Percentiles rank a stretch among this genome's conserved stretches.
These are phyloP conservation scores for Thera obeliscata DNA, from an alignment of 2,888 invertebrate genomes.

Conservation along the genomic window DNA sequence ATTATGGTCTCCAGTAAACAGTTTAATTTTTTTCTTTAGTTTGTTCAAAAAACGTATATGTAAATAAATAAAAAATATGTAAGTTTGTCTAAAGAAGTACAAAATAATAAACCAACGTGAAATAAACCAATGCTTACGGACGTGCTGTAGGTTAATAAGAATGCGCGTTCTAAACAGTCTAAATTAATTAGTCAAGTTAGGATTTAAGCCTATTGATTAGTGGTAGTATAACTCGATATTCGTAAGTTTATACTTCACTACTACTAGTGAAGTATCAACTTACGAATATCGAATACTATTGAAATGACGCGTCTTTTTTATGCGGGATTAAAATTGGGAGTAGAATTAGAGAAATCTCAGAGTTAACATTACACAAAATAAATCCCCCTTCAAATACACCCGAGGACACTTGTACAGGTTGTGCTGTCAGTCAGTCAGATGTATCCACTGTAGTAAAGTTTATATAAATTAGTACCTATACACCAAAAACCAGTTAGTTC, in stretches of 20 bases:
- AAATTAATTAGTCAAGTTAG: too few species aligned
- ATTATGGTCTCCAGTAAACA: slow-evolving; percentile 1
- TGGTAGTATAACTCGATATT: too few species aligned
- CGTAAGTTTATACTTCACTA: too few species aligned
- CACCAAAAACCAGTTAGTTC: slow-evolving; percentile 7
- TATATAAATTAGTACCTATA: slow-evolving; percentile 6
- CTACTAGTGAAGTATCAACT: neutral
- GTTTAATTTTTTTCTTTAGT: neutral
- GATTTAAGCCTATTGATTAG: too few species aligned
- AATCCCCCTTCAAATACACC: too few species aligned
- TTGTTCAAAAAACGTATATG: neutral
- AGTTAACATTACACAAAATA: too few species aligned
- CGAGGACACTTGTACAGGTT: neutral
- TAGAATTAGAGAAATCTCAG: too few species aligned
- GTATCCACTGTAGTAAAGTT: neutral
- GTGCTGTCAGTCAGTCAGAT: neutral
- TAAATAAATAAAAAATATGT: neutral
- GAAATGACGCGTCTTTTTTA: too few species aligned
- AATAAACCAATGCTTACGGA: too few species aligned
- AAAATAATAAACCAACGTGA: neutral
- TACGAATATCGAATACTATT: neutral
- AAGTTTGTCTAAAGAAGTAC: neutral
- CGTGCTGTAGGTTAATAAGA: too few species aligned
- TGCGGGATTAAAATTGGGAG: too few species aligned
- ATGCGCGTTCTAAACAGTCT: too few species aligned